Conservation (phyloP, 1,140 invertebrate genomes). For the Psilanteris sp. region DNA sequence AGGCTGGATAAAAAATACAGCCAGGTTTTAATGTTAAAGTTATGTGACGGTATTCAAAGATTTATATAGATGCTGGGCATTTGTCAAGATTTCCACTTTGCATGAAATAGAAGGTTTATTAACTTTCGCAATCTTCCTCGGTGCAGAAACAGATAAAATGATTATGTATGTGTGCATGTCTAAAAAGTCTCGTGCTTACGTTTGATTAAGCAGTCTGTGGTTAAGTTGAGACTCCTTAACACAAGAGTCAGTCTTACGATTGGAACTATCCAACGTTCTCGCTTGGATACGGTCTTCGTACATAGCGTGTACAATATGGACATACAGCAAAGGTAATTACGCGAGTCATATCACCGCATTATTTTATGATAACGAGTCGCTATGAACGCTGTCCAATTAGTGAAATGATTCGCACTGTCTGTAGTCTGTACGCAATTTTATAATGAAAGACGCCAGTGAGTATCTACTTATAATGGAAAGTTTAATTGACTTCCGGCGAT, state of each 20-base stretch:
- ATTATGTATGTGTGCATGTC: slow-evolving; percentile 36
- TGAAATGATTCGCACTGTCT: slow-evolving; percentile 59
- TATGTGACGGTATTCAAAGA: slow-evolving; percentile 21
- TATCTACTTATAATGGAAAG: slow-evolving; percentile 52
- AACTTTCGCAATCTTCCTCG: slow-evolving; percentile 37
- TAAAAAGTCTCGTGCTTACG: slow-evolving; percentile 54
- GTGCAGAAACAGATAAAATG: slow-evolving; percentile 25
- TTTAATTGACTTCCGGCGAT: slow-evolving; percentile 59
- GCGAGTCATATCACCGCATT: slow-evolving; percentile 61
- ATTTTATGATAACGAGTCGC: slow-evolving; percentile 59
- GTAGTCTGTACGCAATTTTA: slow-evolving; percentile 52
- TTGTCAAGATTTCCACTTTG: slow-evolving; percentile 57
- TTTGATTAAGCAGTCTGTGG: slow-evolving; percentile 61
- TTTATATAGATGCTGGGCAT: slow-evolving; percentile 37
- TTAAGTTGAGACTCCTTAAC: slow-evolving; percentile 48
- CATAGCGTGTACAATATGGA: slow-evolving; percentile 54
- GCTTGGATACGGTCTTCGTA: slow-evolving; percentile 50
- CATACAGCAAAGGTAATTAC: slow-evolving; percentile 60
- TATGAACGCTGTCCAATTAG: slow-evolving; percentile 61
- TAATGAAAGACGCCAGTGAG: slow-evolving; percentile 57
- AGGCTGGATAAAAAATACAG: slow-evolving; percentile 24
- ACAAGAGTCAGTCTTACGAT: slow-evolving; percentile 47
- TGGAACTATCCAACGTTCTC: slow-evolving; percentile 39
- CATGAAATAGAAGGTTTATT: slow-evolving; percentile 58
- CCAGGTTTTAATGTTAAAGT: slow-evolving; percentile 22